Evolutionary conservation across 2,888 invertebrate genomes (phyloP).

Genomic region (Reticulitermes lucifugus): DNA sequence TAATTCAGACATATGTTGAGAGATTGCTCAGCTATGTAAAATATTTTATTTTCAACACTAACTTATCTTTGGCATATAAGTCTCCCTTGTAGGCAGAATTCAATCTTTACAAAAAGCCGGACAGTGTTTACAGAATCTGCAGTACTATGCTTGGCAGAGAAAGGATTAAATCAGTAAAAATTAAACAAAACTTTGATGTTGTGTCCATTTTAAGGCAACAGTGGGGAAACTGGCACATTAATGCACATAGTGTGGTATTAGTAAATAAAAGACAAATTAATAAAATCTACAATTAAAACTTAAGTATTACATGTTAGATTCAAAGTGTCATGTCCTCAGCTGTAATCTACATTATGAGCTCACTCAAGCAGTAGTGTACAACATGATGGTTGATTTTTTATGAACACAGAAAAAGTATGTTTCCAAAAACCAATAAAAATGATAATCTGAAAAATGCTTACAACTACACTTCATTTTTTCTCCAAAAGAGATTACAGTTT

Average conservation of each 20-base stretch:
- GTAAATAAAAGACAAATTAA: background rate
- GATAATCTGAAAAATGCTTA: background rate
- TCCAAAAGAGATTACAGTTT: background rate
- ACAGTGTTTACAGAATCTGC: too few relatives aligned
- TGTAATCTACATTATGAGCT: background rate
- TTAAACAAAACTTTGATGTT: too few relatives aligned
- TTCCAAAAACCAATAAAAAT: background rate
- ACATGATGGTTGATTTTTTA: background rate
- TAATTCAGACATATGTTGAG: too few relatives aligned
- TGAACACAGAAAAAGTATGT: background rate
- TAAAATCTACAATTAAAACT: background rate
- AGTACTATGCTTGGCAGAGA: too few relatives aligned
- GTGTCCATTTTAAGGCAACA: background rate
- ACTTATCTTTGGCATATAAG: too few relatives aligned
- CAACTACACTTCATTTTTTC: constrained; percentile 15
- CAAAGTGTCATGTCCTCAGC: background rate
- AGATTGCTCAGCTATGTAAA: too few relatives aligned
- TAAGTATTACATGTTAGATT: background rate
- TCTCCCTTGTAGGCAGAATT: too few relatives aligned
- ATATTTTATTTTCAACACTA: background rate
- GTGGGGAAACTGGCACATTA: background rate
- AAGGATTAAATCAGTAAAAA: too few relatives aligned
- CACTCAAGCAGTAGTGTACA: background rate
- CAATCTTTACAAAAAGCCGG: too few relatives aligned
- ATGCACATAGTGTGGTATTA: background rate